Conservation (phyloP, 2,888 invertebrate species). For the Pachydiplax longipennis region DNA sequence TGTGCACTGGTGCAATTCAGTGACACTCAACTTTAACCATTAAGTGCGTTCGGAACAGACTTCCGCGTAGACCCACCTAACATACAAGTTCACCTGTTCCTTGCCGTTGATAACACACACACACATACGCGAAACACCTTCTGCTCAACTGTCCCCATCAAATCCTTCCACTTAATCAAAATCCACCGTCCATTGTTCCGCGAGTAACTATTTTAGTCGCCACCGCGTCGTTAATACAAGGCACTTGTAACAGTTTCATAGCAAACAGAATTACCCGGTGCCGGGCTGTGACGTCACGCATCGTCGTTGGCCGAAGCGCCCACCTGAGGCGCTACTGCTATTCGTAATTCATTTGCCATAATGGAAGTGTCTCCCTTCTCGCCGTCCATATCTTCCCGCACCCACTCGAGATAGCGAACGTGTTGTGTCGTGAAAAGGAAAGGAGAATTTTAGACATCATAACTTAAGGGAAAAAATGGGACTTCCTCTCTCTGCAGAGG, state of each 20-base stretch:
- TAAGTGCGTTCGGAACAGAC: no score
- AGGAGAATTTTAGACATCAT: neutral
- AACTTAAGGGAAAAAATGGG: neutral
- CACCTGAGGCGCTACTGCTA: conserved; percentile 35
- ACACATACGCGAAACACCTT: no score
- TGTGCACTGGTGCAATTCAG: no score
- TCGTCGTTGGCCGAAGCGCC: neutral
- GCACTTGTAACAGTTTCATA: conserved; percentile 5
- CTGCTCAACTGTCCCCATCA: neutral
- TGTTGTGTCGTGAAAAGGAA: neutral
- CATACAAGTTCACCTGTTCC: no score
- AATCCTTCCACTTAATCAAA: neutral
- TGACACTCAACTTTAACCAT: no score
- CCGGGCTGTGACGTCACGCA: conserved; percentile 15
- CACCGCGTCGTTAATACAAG: neutral
- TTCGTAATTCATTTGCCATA: conserved; percentile 43
- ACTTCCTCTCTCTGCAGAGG: neutral
- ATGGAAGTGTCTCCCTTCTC: conserved; percentile 10
- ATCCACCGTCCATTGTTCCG: neutral
- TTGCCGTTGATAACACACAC: no score
- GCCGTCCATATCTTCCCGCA: neutral
- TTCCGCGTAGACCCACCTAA: no score
- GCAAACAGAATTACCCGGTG: conserved; percentile 9
- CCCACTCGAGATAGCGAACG: neutral
- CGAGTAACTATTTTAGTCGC: neutral